Evolutionary conservation across 2,888 invertebrate species (phyloP).

Genomic region (Andrena praecox): DNA sequence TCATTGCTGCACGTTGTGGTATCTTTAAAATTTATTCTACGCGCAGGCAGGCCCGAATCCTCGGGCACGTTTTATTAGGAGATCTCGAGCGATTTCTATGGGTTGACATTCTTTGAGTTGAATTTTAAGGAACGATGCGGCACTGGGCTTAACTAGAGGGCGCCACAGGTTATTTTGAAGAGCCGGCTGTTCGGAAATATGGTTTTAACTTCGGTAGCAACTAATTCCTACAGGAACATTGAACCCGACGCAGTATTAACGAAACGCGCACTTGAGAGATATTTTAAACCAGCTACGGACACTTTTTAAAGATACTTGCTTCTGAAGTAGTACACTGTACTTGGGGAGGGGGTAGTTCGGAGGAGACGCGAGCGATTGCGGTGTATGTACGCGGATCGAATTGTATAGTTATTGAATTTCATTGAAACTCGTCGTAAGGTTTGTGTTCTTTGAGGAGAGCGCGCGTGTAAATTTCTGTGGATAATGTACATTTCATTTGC

Average conservation of each 20-base stretch:
- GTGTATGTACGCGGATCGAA: constrained; percentile 18
- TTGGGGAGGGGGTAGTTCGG: not conserved
- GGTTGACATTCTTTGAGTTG: constrained; percentile 18
- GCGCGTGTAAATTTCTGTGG: constrained; percentile 34
- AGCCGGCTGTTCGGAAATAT: constrained; percentile 17
- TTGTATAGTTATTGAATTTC: constrained; percentile 27
- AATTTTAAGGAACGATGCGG: constrained; percentile 14
- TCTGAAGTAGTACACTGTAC: constrained; percentile 13
- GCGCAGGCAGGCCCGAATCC: constrained; percentile 12
- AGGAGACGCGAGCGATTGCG: constrained; percentile 16
- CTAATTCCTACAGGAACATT: constrained; percentile 21
- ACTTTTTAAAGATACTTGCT: constrained; percentile 40
- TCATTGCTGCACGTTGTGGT: constrained; percentile 20
- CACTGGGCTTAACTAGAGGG: constrained; percentile 17
- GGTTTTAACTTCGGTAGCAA: constrained; percentile 19
- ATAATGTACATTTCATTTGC: constrained; percentile 48
- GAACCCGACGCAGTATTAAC: constrained; percentile 49
- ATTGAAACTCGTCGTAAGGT: constrained; percentile 24
- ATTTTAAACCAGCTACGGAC: constrained; percentile 39
- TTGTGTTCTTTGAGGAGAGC: constrained; percentile 24
- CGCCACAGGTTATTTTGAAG: constrained; percentile 25
- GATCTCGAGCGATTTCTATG: constrained; percentile 14
- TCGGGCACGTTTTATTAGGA: constrained; percentile 13
- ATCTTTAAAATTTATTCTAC: constrained; percentile 31
- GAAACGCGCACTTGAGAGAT: constrained; percentile 32